Evolutionary conservation across 2,888 invertebrate species (phyloP).

Genomic region (Luffia ferchaultella): DNA sequence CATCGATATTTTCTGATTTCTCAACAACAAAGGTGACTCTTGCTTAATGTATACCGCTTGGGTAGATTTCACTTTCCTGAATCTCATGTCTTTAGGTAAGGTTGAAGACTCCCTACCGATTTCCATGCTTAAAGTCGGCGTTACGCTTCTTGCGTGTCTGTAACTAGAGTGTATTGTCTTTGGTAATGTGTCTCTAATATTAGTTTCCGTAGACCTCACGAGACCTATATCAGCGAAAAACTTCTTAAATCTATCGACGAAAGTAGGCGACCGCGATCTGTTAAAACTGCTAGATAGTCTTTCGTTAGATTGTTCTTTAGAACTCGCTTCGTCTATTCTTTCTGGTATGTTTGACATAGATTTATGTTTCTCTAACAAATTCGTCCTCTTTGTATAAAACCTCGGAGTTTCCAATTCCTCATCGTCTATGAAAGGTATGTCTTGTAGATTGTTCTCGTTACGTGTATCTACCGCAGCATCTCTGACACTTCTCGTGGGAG

Average conservation of each 20-base stretch:
- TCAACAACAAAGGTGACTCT: constrained; percentile 31
- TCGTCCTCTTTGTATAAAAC: constrained; percentile 29
- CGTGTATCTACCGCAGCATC: constrained; percentile 55
- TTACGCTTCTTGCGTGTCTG: constrained; percentile 15
- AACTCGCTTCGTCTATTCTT: constrained; percentile 39
- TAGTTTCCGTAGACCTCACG: constrained; percentile 27
- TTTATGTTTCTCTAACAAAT: constrained; percentile 46
- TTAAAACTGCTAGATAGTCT: constrained; percentile 44
- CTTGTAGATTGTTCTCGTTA: constrained; percentile 54
- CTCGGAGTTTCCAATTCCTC: constrained; percentile 26
- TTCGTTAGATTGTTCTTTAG: constrained; percentile 37
- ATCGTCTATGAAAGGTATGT: constrained; percentile 56
- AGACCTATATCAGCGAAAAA: constrained; percentile 53
- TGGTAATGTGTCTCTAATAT: constrained; percentile 35
- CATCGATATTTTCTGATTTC: constrained; percentile 27
- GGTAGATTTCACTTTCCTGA: constrained; percentile 46
- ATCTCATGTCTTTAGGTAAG: constrained; percentile 54
- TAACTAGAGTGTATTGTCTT: constrained; percentile 45
- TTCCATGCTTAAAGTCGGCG: constrained; percentile 31
- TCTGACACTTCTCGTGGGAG: constrained; percentile 33
- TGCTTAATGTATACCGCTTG: constrained; percentile 50
- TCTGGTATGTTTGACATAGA: constrained; percentile 56
- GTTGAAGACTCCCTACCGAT: constrained; percentile 39
- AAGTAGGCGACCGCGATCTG: constrained; percentile 50
- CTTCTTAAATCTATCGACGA: constrained; percentile 55